Evolutionary conservation across 1,140 invertebrate species (phyloP), one percentile per base, ranked within the genome.

Genomic region (Hylaeus volcanicus): DNA sequence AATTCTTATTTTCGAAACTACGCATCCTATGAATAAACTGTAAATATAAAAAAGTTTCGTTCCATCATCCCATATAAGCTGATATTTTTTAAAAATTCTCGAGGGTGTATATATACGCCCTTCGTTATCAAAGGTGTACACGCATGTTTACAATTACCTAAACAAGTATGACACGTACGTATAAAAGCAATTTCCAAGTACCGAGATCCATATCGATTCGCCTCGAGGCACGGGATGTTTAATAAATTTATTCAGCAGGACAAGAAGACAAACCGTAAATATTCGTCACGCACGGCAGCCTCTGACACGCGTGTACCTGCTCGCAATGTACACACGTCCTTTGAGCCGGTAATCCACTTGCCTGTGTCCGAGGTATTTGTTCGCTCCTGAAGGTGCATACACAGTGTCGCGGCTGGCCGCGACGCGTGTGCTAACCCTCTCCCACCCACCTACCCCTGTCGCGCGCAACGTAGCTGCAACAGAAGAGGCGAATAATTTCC

Each of bases 401-500:
- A 51, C 26, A 71, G 5, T 79, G 68, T 86, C 72, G 72, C 0
- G 72, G 56, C 58, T 37, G 39, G 53, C 53, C 70, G 65, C 60
- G 43, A 73, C 74, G 41, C 56, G 73, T 77, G 56, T 65, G 66
- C 48, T 51, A 58, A 58, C 1, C 5, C 37, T 37, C 8, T 9
- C 5, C n/a, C 15, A 53, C 26, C 26, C 15, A 37, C 11, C 3
- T 14, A 15, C 14, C 14, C 26, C 26, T 26, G 26, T 11, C 12
- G 11, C n/a, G 3, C 3, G 60, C 39, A 45, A 26, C 8, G 43
- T 48, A 41, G 8, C 39, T 39, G 3, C 43, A 11, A 56, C 66
- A 58, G 69, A 77, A 86, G 73, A 73, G 70, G 79, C 76, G 87
- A 91, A 92, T 91, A 89, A 91, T 92, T 92, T 91, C 87, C 90